phyloP scores from a whole-genome alignment of 2,797 vertebrate genomes.

The Glossophaga mutica region DNA sequence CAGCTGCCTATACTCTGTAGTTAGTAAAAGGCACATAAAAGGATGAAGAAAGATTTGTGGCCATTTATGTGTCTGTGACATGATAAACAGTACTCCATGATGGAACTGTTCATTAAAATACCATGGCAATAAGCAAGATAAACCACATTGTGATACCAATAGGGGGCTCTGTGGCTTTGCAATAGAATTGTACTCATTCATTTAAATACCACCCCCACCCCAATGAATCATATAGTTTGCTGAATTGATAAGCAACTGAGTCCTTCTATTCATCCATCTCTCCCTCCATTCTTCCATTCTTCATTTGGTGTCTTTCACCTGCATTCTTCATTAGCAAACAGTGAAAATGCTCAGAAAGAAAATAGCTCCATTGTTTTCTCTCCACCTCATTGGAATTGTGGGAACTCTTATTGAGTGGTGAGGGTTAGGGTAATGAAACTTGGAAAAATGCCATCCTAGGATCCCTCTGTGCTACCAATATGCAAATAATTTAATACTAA shows the following conservation, averaged over 20 bases:
- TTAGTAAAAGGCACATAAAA: not conserved
- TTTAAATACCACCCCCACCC: not conserved
- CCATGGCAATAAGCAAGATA: not conserved
- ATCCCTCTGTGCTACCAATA: conserved; percentile 64
- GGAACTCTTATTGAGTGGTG: conserved; percentile 46
- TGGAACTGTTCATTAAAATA: not conserved
- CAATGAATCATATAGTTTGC: not conserved
- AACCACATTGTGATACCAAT: not conserved
- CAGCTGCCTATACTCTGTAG: not conserved
- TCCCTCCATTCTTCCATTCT: not conserved
- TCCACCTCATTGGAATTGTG: conserved; percentile 19
- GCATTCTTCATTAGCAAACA: not conserved
- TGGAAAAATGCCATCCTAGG: conserved; percentile 50
- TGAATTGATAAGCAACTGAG: not conserved
- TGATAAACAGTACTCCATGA: not conserved
- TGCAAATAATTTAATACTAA: conserved; percentile 75
- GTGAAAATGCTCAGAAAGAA: conserved; percentile 4
- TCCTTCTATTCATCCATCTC: not conserved
- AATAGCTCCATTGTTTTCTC: not conserved
- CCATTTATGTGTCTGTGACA: not conserved
- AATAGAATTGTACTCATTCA: not conserved
- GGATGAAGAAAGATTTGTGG: not conserved
- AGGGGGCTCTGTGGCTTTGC: conserved; percentile 24
- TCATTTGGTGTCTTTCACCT: not conserved
- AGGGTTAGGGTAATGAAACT: conserved; percentile 61